Evolutionary conservation across 37 sponge, comb jelly and placozoan genomes (phyloP), one percentile per base, ranked within the genome.

Genomic region (Diacarnus erythraeanus): DNA sequence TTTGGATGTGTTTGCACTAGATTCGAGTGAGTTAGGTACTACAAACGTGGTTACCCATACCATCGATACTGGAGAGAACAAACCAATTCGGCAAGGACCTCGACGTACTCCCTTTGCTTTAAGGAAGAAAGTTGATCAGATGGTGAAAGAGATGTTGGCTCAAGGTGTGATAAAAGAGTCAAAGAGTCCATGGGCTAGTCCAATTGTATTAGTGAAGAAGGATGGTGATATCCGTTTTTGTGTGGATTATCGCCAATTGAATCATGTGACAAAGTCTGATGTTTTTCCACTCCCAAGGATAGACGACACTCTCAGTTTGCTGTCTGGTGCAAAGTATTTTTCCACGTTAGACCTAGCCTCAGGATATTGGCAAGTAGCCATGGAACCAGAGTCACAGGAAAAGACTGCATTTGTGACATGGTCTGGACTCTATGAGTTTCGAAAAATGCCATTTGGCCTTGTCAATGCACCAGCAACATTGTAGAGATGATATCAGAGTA

Each of bases 381-480:
- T 80, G 71, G n/a, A 51, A 6, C 41, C 59, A 0, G 38, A 9
- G 1, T 29, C 39, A 15, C 59, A 69, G 20, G 81, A 80, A 72
- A 80, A 80, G 42, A 80, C 72, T 29, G 80, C 70, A 1, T 79
- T 67, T 36, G 2, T n/a, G 4, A 74, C 67, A 27, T 40, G 21
- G 21, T 1, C 29, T 51, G 76, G 83, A 4, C 44, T 75, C 37
- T 84, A 35, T 51, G 69, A 84, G 64, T 84, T 75, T 29, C 39
- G 25, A 2, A 38, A 40, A 20, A 67, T 84, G 76, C 84, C 77
- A 2, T 84, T 66, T 35, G 74, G 82, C 21, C 31, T 80, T 2
- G 36, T 8, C 56, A 80, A 43, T 42, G 42, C 71, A 15, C 72
- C 82, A 22, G 82, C 82, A 2, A 81, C 72, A 3, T 81, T 81